phyloP scores from a whole-genome alignment of 1,140 invertebrate genomes.

The Gerris buenoi region DNA sequence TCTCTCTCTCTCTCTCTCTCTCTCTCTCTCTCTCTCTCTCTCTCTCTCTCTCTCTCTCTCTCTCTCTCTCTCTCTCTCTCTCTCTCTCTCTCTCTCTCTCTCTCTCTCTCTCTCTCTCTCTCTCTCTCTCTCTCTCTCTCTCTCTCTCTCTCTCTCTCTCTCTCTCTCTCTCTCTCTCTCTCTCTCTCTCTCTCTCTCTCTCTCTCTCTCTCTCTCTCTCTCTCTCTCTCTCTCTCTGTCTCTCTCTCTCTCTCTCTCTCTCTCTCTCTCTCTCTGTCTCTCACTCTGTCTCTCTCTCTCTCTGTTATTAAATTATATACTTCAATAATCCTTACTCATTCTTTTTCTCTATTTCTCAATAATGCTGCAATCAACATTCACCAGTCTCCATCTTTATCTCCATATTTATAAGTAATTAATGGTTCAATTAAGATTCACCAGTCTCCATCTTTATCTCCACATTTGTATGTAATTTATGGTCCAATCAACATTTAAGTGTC shows the following conservation, averaged over 20 bases:
- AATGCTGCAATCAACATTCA: too few species aligned
- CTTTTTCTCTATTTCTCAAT: conserved; percentile 2
- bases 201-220: conserved; percentile 10
- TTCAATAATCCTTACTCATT: not conserved
- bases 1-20: conserved; percentile 6
- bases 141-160: not conserved
- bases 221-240: not conserved
- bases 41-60: conserved; percentile 5
- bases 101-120: conserved; percentile 3
- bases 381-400: too few species aligned
- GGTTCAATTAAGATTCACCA: too few species aligned
- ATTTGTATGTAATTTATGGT: too few species aligned
- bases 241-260: not conserved
- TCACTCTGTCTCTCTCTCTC: not conserved
- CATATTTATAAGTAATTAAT: too few species aligned
- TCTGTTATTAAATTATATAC: too few species aligned
- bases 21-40: conserved; percentile 9
- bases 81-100: not conserved
- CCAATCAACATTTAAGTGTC: too few species aligned
- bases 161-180: conserved; percentile 6
- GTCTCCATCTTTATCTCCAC: too few species aligned
- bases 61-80: conserved; percentile 6
- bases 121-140: conserved; percentile 4
- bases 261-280: conserved; percentile 8
- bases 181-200: not conserved